Base-by-base conservation (phyloP, 2,888 invertebrate species). In the Acanthopleura granulata region DNA sequence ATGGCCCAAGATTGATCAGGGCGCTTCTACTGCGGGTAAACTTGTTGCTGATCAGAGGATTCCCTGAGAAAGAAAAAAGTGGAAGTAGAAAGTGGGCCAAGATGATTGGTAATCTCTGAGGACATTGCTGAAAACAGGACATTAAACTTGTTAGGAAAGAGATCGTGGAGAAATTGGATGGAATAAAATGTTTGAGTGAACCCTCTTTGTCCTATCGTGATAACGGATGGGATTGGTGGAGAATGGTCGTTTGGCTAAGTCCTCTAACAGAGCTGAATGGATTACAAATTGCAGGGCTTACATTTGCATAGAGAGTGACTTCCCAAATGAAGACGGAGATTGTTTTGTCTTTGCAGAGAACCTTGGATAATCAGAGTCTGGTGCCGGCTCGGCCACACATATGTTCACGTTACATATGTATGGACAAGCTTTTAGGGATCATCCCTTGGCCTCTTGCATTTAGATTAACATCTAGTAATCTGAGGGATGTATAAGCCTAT, bases 301-400 rank as follows among this genome's bases (percentile, higher is more conserved):
- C 29, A 66, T 66, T 66, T 66, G 66, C 66, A 66, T 66, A 66
- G 27, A 66, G 29, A 66, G 66, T 66, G 66, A 27, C 27, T 66
- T 66, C 25, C 27, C 29, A 66, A 66, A 66, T 66, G 66, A 27
- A 66, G 29, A 22, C 57, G 3, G n/a, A 57, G 57, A 57, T 57
- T 57, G 57, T 22, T 57, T 57, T 57, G 6, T n/a, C 22, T 57
- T 3, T 40, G 40, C 40, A 40, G 40, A 3, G 40, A 9, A 9
- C 40, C 40, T 40, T 40, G 40, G 40, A 40, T 40, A 40, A 40
- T 40, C 40, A 40, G 3, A 40, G 40, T 40, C 40, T 40, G 40
- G 40, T 40, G 40, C 40, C 9, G 40, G 40, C 40, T 40, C 9
- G 40, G 40, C 40, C 40, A 3, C 40, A 40, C 40, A 40, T 40